Evolutionary conservation across 2,113 vertebrate species (phyloP).

Genomic region (Phylloscopus trochiloides): DNA sequence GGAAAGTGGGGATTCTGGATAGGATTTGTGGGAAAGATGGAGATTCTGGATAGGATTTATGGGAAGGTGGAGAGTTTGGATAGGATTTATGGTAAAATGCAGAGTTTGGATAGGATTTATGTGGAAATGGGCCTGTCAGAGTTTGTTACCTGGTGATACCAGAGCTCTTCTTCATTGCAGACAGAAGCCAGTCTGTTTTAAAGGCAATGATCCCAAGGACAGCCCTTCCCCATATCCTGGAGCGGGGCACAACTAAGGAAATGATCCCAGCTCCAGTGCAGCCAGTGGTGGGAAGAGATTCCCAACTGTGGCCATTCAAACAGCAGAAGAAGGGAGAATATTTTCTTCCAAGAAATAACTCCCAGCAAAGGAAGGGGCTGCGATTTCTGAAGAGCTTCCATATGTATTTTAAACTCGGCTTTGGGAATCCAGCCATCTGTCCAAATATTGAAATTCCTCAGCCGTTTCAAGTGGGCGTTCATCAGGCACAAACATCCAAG

Average conservation of each 20-base stretch:
- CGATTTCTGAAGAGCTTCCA: neutral
- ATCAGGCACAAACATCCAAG: conserved; percentile 12
- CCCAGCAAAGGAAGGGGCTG: neutral
- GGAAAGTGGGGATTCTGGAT: neutral
- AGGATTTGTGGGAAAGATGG: neutral
- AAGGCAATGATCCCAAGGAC: neutral
- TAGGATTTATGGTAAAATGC: neutral
- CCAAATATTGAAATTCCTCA: conserved; percentile 61
- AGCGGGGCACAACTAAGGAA: neutral
- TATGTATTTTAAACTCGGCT: conserved; percentile 11
- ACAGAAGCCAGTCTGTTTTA: neutral
- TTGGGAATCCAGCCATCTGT: conserved; percentile 54
- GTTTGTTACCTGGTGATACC: neutral
- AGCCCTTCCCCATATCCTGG: neutral
- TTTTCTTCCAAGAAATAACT: neutral
- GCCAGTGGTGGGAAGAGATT: neutral
- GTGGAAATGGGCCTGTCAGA: neutral
- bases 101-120: neutral
- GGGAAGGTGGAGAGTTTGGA: neutral
- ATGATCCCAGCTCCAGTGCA: neutral
- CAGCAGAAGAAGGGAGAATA: neutral
- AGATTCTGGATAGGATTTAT: neutral
- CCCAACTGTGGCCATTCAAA: neutral
- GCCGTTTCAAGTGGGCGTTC: conserved; percentile 33
- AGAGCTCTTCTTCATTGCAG: neutral